These are phyloP conservation scores for Nebria ingens DNA, from an alignment of 1,140 invertebrate species.

Conservation along the genomic window DNA sequence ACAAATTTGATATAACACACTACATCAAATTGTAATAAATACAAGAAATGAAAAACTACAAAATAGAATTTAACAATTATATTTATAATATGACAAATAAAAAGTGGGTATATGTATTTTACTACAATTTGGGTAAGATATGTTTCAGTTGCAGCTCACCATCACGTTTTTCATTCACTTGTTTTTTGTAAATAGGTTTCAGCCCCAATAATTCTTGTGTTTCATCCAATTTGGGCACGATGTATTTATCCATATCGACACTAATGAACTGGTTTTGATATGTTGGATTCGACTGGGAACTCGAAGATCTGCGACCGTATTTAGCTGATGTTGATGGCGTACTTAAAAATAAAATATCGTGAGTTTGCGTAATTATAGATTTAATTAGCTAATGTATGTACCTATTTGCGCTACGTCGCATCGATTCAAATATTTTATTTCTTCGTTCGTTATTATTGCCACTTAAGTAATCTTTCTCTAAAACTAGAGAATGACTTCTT, in stretches of 20 bases:
- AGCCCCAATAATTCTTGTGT: background rate
- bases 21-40: too few relatives aligned
- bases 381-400: too few relatives aligned
- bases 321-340: background rate
- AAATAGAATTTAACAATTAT: too few relatives aligned
- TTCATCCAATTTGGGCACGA: background rate
- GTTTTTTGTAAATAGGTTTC: background rate
- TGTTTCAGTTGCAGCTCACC: too few relatives aligned
- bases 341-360: background rate
- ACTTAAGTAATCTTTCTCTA: background rate
- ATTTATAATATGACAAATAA: too few relatives aligned
- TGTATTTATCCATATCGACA: background rate
- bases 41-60: too few relatives aligned
- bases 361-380: background rate
- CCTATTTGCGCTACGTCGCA: background rate
- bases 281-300: background rate
- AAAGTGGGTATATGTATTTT: too few relatives aligned
- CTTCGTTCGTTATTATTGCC: background rate
- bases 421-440: background rate
- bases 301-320: background rate
- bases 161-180: too few relatives aligned
- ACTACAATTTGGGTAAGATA: too few relatives aligned
- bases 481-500: background rate
- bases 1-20: too few relatives aligned
- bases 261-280: background rate